Base-by-base conservation (phyloP, 2,888 invertebrate species). In the Drosophila prolongata region DNA sequence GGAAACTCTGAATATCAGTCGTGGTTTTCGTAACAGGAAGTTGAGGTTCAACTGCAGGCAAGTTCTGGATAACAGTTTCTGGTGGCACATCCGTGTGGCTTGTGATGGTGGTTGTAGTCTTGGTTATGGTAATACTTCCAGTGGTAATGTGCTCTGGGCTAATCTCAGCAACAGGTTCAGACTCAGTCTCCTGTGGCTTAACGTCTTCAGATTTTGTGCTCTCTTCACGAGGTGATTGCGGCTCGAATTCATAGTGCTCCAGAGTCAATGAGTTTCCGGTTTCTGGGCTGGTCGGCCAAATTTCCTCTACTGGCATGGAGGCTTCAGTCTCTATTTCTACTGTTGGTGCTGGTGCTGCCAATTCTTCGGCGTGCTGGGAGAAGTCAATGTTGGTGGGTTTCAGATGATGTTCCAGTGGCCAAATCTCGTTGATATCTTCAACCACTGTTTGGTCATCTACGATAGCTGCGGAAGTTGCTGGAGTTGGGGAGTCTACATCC, bases 371-470 rank as follows among this genome's bases (percentile, higher is more conserved):
- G 56, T 88, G 89, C 37, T 87, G 80, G 19, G 92, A 92, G 75
- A 90, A 89, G 60, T 91, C 91, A 80, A 92, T 92, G 46, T 88
- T 79, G 54, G 89, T 87, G 54, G 89, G 75, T 64, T 76, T 73
- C 49, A 92, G 76, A 73, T 92, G 91, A 77, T 92, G 91, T 76
- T 91, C 80, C 49, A 80, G 61, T 50, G 92, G 92, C 92, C 92
- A 92, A 78, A 92, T 92, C 27, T 91, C 89, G 44, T 81, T 71
- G 58, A 92, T 89, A 72, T 92, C 80, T 81, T 91, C 89, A 8
- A 91, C 75, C 47, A 54, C 78, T 37, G 62, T 71, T 37, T 71
- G 60, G 24, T 56, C 27, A 43, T 75, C 68, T 53, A 58, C 6
- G 42, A 62, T 64, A 34, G 34, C 74, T 62, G 58, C n/a, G n/a